These are phyloP conservation scores for Cheumatopsyche charites DNA, from an alignment of 1,140 invertebrate species.

Conservation along the genomic window DNA sequence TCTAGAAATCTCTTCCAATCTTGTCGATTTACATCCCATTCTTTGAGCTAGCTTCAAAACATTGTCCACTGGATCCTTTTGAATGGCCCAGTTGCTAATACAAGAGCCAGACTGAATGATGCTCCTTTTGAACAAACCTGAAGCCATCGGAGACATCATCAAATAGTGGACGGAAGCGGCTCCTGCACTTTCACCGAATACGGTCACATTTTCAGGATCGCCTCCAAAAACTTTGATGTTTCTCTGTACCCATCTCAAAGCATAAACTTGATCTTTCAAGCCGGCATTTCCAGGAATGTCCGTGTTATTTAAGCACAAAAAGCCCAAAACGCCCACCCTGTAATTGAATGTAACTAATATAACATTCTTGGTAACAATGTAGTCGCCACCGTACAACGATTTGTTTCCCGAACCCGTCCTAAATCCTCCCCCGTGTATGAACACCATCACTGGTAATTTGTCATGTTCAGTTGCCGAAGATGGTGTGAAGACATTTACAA, in stretches of 20 bases:
- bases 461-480: constrained; percentile 62
- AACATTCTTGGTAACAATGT: constrained; percentile 67
- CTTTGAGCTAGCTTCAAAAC: background rate
- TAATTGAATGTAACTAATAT: constrained; percentile 75
- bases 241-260: constrained; percentile 22
- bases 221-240: constrained; percentile 19
- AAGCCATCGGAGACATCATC: constrained; percentile 51
- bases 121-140: constrained; percentile 65
- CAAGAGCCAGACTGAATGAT: constrained; percentile 65
- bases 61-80: constrained; percentile 4
- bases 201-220: constrained; percentile 19
- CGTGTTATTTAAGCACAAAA: constrained; percentile 63
- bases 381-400: constrained; percentile 67
- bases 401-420: constrained; percentile 65
- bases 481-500: constrained; percentile 24
- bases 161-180: constrained; percentile 56
- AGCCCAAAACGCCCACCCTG: constrained; percentile 69
- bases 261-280: constrained; percentile 56
- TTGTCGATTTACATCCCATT: background rate
- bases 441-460: constrained; percentile 62
- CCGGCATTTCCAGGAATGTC: constrained; percentile 71
- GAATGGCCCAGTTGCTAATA: background rate
- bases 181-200: constrained; percentile 30
- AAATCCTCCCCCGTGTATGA: constrained; percentile 71
- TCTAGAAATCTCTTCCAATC: background rate